Evolutionary conservation across 2,888 invertebrate genomes (phyloP).

Genomic region (Latrodectus elegans): DNA sequence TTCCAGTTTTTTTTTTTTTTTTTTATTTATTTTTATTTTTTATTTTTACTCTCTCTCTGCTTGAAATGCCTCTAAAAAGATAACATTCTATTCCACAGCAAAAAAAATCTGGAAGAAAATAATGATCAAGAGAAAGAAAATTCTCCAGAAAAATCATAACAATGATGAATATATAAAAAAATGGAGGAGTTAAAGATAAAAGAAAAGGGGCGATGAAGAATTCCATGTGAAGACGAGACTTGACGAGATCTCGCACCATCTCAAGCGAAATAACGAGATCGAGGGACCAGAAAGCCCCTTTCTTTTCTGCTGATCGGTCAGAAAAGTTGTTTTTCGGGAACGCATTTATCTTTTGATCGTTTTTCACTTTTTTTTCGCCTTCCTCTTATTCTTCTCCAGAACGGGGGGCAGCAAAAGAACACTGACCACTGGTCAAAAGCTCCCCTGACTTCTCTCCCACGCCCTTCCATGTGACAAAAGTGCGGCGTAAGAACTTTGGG

Average conservation of each 20-base stretch:
- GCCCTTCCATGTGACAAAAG: constrained; percentile 60
- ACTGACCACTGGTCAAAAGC: constrained; percentile 65
- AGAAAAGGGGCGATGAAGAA: background rate
- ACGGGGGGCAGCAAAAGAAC: constrained; percentile 2
- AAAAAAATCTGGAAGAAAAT: constrained; percentile 36
- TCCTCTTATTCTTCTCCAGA: constrained; percentile 9
- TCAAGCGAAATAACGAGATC: constrained; percentile 68
- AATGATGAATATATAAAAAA: constrained; percentile 13
- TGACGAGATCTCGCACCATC: constrained; percentile 67
- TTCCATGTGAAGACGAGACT: constrained; percentile 48
- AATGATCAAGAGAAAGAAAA: constrained; percentile 3
- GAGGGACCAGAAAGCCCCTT: constrained; percentile 46
- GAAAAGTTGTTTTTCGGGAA: constrained; percentile 69
- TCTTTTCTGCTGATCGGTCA: constrained; percentile 66
- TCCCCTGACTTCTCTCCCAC: constrained; percentile 23
- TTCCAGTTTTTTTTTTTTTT: no score
- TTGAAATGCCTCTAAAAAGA: background rate
- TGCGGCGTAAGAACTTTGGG: constrained; percentile 61
- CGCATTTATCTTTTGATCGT: constrained; percentile 65
- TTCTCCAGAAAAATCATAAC: background rate
- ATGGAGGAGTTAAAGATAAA: background rate
- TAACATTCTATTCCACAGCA: background rate
- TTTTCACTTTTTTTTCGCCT: constrained; percentile 22
- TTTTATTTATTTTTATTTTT: no score
- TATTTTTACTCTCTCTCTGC: no score